Percentiles rank a stretch among this genome's conserved stretches.
Conservation (phyloP, 2,888 invertebrate genomes). For the Vesta saturnalis region DNA sequence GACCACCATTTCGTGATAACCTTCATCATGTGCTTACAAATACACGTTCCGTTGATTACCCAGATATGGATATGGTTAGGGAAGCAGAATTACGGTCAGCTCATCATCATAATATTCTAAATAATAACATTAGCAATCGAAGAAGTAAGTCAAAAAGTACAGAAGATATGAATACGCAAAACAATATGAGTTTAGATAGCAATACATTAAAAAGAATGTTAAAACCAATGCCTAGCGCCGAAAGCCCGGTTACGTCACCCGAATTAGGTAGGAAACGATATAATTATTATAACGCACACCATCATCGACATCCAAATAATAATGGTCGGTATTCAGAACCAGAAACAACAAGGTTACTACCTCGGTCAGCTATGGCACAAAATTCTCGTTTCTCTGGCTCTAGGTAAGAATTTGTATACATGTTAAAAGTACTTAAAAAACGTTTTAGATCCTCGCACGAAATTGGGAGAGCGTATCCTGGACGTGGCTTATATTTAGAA, state of each 20-base stretch:
- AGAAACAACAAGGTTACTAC: constrained; percentile 64
- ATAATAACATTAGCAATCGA: constrained; percentile 69
- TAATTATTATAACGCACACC: constrained; percentile 73
- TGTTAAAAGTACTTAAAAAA: not conserved
- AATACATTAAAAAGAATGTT: constrained; percentile 93
- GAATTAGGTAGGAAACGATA: constrained; percentile 88
- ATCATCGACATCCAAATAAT: constrained; percentile 71
- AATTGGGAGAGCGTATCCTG: constrained; percentile 76
- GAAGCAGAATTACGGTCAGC: constrained; percentile 75
- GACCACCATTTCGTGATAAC: constrained; percentile 56
- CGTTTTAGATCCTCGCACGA: constrained; percentile 73
- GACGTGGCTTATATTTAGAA: constrained; percentile 80
- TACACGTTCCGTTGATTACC: constrained; percentile 73
- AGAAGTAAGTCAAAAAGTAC: constrained; percentile 89
- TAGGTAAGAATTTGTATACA: constrained; percentile 60
- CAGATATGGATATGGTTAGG: constrained; percentile 75
- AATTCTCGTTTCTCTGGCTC: constrained; percentile 72
- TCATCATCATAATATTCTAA: constrained; percentile 75
- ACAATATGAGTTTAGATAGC: constrained; percentile 73
- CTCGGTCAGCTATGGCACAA: constrained; percentile 70
- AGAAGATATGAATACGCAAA: constrained; percentile 77
- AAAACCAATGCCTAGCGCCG: constrained; percentile 91
- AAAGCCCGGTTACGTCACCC: constrained; percentile 90
- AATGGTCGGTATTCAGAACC: constrained; percentile 63
- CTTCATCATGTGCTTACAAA: constrained; percentile 64